Evolutionary conservation across 2,113 vertebrate species (phyloP), one percentile per base, ranked within the genome.

Genomic region (Bubalus kerabau): DNA sequence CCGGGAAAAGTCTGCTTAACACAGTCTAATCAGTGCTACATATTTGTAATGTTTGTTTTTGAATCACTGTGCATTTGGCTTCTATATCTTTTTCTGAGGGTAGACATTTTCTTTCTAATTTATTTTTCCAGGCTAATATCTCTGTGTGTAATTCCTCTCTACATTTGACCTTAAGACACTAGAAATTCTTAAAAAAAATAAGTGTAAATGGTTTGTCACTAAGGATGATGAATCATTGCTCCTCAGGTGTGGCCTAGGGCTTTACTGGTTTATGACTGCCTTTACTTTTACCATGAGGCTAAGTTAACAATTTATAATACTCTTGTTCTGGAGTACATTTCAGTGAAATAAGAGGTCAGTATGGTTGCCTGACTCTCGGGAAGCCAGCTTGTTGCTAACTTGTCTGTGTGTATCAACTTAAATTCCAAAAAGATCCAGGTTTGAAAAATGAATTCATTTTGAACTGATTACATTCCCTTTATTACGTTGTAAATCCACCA

Each of bases 1-100:
- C 98, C 98, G 3, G 98, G 98, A 98, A 98, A 99, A 98, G 97
- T 98, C 98, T 99, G 98, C 71, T 89, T 98, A 98, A 98, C 96
- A 98, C 95, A 98, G 97, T 81, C 96, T 98, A 98, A 99, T 99
- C 98, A 98, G 97, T 98, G 98, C 98, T 98, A 92, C 89, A 90
- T 98, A 97, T 98, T 98, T 98, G 80, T 81, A 95, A 87, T 98
- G 98, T 99, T 99, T 99, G 98, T 98, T 98, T 98, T 98, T 98
- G 94, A 98, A 1, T 98, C 97, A 88, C 98, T 97, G 94, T 98
- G 88, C 90, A 82, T 97, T 99, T 98, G 97, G 92, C 97, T 98
- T 80, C 82, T 98, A 64, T 95, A 88, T 84, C 96, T 98, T 98
- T 98, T 90, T 98, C 84, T 71, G 59, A 24, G 52, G 62, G 91